Conservation (phyloP, 2,888 invertebrate genomes). For the Plagiodera versicolora region DNA sequence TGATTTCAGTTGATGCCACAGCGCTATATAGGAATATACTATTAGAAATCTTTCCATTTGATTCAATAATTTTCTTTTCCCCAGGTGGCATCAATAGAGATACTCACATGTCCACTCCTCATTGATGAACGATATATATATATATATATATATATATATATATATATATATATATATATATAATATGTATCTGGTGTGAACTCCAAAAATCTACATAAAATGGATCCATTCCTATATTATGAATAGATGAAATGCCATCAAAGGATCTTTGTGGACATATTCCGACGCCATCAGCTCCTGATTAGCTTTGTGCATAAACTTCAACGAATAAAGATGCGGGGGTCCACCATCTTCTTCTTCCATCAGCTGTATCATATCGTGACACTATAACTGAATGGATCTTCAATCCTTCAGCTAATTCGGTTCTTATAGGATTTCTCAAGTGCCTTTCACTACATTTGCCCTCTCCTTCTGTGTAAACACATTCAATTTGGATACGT, state of each 20-base stretch:
- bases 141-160: no score
- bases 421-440: not conserved
- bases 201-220: conserved; percentile 6
- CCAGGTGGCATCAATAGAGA: conserved; percentile 5
- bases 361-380: not conserved
- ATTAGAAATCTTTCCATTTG: not conserved
- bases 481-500: no score
- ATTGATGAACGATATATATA: not conserved
- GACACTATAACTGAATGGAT: not conserved
- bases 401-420: not conserved
- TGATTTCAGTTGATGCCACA: not conserved
- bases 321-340: not conserved
- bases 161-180: no score
- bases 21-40: conserved; percentile 2
- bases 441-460: not conserved
- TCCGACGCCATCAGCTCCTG: not conserved
- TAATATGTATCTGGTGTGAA: not conserved
- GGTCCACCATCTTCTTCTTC: not conserved
- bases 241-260: not conserved
- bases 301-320: not conserved
- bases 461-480: no score
- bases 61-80: not conserved
- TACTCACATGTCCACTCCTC: not conserved
- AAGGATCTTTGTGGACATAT: not conserved
- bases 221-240: conserved; percentile 6